A percentile compares a stretch with the other conserved stretches of the same genome.
These are phyloP conservation scores for Oryzias sinensis DNA, from an alignment of 2,797 vertebrate genomes.

Conservation along the genomic window DNA sequence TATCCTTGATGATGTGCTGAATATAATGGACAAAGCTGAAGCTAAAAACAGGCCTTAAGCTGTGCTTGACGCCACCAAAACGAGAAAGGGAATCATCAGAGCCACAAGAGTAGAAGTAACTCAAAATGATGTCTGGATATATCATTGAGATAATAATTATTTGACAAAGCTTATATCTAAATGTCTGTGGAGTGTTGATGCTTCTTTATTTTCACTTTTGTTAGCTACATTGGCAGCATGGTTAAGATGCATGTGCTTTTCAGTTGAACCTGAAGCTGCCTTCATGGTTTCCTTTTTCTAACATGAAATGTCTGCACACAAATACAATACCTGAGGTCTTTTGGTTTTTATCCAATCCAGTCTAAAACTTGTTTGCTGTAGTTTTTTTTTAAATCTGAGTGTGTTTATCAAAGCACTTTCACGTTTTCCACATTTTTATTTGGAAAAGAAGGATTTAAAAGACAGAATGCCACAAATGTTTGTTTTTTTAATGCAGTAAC, in stretches of 20 bases:
- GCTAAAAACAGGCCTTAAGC: slow-evolving; percentile 75
- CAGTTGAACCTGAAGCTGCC: slow-evolving; percentile 61
- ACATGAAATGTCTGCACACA: slow-evolving; percentile 6
- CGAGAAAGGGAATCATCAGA: slow-evolving; percentile 63
- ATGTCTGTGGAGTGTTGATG: slow-evolving; percentile 69
- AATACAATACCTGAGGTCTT: slow-evolving; percentile 35
- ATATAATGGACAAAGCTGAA: slow-evolving; percentile 92
- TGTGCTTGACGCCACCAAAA: slow-evolving; percentile 28
- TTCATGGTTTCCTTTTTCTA: no score
- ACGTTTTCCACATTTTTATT: slow-evolving; percentile 51
- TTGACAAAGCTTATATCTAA: slow-evolving; percentile 70
- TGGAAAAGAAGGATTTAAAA: slow-evolving; percentile 44
- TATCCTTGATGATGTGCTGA: slow-evolving; percentile 96
- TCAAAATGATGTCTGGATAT: slow-evolving; percentile 68
- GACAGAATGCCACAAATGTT: slow-evolving; percentile 67
- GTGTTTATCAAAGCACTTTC: slow-evolving; percentile 60
- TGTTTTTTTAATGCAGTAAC: slow-evolving; percentile 71
- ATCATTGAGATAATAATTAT: slow-evolving; percentile 70
- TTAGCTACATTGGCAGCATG: slow-evolving; percentile 66
- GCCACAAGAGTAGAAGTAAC: slow-evolving; percentile 52
- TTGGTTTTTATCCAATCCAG: slow-evolving; percentile 48
- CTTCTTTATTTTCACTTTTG: slow-evolving; percentile 41
- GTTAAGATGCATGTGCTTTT: slow-evolving; percentile 72
- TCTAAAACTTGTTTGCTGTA: slow-evolving; percentile 31
- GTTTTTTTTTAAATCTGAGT: slow-evolving; percentile 55